Conservation (phyloP, 1,140 invertebrate species). For the Nasonia giraulti region DNA sequence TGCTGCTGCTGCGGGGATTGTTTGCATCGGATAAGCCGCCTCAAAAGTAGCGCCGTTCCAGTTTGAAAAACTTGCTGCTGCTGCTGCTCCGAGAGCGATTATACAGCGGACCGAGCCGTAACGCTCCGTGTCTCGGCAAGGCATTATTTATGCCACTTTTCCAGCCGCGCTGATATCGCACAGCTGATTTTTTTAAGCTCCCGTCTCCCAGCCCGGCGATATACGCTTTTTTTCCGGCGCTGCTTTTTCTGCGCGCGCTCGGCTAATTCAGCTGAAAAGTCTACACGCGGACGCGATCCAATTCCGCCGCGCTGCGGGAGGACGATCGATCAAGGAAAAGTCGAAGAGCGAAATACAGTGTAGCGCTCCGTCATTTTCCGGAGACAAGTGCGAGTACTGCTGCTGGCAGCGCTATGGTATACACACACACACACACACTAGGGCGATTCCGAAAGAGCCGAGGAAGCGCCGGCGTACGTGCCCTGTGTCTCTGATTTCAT, state of each 20-base stretch:
- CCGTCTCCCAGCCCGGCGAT: not conserved
- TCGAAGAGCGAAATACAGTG: not conserved
- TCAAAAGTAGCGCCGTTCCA: slow-evolving; percentile 60
- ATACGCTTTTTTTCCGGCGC: not conserved
- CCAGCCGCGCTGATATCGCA: slow-evolving; percentile 23
- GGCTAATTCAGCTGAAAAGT: not conserved
- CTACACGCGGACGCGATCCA: too few relatives aligned
- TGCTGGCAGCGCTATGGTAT: not conserved
- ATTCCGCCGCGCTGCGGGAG: too few relatives aligned
- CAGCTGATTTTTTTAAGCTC: slow-evolving; percentile 14
- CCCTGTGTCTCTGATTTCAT: slow-evolving; percentile 61
- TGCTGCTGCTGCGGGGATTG: not conserved
- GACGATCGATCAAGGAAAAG: slow-evolving; percentile 23
- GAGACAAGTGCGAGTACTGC: slow-evolving; percentile 33
- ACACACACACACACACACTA: not conserved
- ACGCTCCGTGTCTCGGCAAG: slow-evolving; percentile 41
- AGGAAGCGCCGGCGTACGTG: slow-evolving; percentile 54
- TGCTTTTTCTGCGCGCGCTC: not conserved
- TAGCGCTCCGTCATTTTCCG: slow-evolving; percentile 44
- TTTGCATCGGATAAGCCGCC: slow-evolving; percentile 58
- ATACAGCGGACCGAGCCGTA: slow-evolving; percentile 51
- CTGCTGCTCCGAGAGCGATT: slow-evolving; percentile 53
- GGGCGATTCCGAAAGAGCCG: slow-evolving; percentile 17
- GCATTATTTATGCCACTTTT: slow-evolving; percentile 49
- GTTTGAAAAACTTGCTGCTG: slow-evolving; percentile 53